Conservation (phyloP, 2,113 vertebrate species). For the Tauraco erythrolophus region DNA sequence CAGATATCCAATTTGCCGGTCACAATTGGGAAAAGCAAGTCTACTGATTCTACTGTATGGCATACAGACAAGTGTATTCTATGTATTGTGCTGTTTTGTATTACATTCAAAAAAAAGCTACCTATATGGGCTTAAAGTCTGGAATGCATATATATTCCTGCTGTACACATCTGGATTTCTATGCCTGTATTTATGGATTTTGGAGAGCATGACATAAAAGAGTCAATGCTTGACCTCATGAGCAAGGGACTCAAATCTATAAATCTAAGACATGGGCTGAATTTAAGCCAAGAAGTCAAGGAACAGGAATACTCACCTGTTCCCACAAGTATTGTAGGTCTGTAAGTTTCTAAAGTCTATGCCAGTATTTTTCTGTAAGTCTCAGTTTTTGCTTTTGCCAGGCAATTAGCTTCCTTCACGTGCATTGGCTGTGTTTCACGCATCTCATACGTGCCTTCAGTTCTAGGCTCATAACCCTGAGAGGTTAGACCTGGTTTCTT, state of each 20-base stretch:
- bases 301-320: not conserved
- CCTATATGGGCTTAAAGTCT: not conserved
- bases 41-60: not conserved
- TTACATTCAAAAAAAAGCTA: not conserved
- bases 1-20: not conserved
- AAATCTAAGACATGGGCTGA: not conserved
- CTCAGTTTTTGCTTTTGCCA: not conserved
- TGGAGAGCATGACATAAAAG: not conserved
- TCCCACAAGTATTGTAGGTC: not conserved
- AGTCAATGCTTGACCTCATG: not conserved
- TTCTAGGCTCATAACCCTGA: not conserved
- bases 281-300: not conserved
- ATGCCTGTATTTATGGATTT: not conserved
- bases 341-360: not conserved
- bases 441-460: fast-evolving
- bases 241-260: not conserved
- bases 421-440: not conserved
- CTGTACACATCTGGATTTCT: not conserved
- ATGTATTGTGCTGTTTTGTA: not conserved
- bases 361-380: not conserved
- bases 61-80: not conserved
- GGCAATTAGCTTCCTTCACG: not conserved
- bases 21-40: not conserved
- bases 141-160: not conserved
- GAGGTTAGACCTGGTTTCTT: not conserved